These are phyloP conservation scores for Chesias legatella DNA, from an alignment of 2,888 invertebrate genomes.

Conservation along the genomic window DNA sequence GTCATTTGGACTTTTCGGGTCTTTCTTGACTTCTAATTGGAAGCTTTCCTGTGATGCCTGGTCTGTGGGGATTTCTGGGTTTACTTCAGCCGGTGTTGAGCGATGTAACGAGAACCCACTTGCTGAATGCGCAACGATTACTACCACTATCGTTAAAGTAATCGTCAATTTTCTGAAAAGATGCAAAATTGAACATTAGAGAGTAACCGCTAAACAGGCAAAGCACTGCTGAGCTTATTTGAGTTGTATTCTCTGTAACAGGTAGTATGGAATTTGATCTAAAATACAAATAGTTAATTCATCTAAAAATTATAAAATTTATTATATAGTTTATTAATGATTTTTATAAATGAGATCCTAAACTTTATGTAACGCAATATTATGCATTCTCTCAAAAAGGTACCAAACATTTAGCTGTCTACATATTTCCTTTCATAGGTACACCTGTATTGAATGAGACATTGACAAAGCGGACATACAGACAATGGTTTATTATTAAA, in stretches of 20 bases:
- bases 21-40: slow-evolving; percentile 39
- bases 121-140: slow-evolving; percentile 41
- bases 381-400: no score
- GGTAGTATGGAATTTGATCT: no score
- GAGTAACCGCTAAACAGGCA: no score
- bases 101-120: slow-evolving; percentile 47
- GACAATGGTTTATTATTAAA: slow-evolving; percentile 30
- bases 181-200: slow-evolving; percentile 6
- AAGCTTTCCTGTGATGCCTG: slow-evolving; percentile 42
- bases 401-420: no score
- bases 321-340: no score
- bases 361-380: no score
- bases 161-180: slow-evolving; percentile 61
- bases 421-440: background rate
- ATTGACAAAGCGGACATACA: slow-evolving; percentile 13
- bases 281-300: no score
- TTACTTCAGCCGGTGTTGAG: slow-evolving; percentile 21
- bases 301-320: no score
- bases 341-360: no score
- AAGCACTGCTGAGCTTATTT: no score
- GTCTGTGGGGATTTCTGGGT: slow-evolving; percentile 28
- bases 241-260: no score
- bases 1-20: slow-evolving; percentile 34
- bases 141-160: slow-evolving; percentile 46
- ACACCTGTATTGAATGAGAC: slow-evolving; percentile 2